Evolutionary conservation across 2,797 vertebrate genomes (phyloP).

Genomic region (Neosalanx taihuensis): DNA sequence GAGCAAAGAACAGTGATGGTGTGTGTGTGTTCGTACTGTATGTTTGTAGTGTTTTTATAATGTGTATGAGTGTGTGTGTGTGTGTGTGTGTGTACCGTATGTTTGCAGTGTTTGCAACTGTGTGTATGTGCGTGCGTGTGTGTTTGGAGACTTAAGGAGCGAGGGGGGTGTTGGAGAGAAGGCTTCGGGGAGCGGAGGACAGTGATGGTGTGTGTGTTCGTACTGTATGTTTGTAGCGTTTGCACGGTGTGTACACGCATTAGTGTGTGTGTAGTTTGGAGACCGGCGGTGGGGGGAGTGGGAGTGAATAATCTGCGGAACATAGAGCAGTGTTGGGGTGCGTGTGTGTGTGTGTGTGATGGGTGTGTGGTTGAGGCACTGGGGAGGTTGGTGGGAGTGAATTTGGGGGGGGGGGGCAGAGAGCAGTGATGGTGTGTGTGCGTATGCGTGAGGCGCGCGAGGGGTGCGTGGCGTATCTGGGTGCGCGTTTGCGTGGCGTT

Average conservation of each 20-base stretch:
- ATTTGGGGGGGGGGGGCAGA: no score
- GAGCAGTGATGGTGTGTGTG: background rate
- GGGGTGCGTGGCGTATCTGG: background rate
- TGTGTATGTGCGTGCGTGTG: no score
- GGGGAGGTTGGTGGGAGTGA: no score
- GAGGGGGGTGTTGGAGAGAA: no score
- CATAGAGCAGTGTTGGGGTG: background rate
- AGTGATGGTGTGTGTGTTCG: constrained; percentile 40
- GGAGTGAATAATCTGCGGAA: background rate
- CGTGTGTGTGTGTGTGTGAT: no score
- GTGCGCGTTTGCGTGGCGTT: background rate
- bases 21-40: constrained; percentile 31
- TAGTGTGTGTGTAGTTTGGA: constrained; percentile 9
- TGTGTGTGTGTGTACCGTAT: background rate
- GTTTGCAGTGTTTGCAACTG: no score
- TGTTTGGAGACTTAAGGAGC: no score
- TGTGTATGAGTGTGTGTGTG: constrained; percentile 20
- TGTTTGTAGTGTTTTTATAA: background rate
- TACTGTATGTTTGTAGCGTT: no score
- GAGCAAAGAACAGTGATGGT: constrained; percentile 24
- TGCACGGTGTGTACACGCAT: constrained; percentile 17
- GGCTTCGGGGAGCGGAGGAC: constrained; percentile 40
- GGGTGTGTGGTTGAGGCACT: no score
- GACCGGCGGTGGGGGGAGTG: background rate
- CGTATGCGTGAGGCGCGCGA: background rate